Evolutionary conservation across 2,113 vertebrate species (phyloP), one percentile per base, ranked within the genome.

Genomic region (Eretmochelys imbricata): DNA sequence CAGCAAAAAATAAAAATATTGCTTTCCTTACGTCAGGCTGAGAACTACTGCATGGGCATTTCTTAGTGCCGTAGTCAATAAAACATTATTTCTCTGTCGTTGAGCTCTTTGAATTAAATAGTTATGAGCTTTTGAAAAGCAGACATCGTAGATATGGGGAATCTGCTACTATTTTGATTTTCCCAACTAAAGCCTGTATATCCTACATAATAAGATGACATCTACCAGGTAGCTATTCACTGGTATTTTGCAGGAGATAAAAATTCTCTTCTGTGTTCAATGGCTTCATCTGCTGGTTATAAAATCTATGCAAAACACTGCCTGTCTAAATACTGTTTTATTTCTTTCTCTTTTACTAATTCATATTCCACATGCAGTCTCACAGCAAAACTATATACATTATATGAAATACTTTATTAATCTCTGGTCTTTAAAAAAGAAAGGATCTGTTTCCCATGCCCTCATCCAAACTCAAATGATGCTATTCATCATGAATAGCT

Each of bases 301-400:
- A 27, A 94, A 91, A 96, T 97, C 84, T 93, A 92, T 78, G 31
- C n/a, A n/a, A n/a, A 78, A 78, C 75, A 78, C 19, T 78, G 38
- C 75, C 19, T 46, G 42, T 78, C 57, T 29, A 6, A 59, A 59
- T 59, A 29, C 27, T 29, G 57, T 59, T 65, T 25, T 94, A 46
- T 92, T 95, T 92, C 80, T 92, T 95, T 92, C 80, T 54, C 90
- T 65, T 95, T 31, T 91, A 92, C 88, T 97, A 95, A 97, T 96
- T 89, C 89, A 79, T 75, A 95, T 97, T 95, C 84, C 27, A 69
- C 80, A 96, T 97, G 92, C 96, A 80, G 81, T 38, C 85, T 91
- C 94, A 96, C 35, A 38, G 19, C 16, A 72, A 38, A 72, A 72
- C 89, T 90, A 85, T 81, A 87, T 55, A 29, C 62, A 87, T 93